These are phyloP conservation scores for Drosophila sechellia DNA, from an alignment of 1,140 invertebrate genomes.

Conservation along the genomic window DNA sequence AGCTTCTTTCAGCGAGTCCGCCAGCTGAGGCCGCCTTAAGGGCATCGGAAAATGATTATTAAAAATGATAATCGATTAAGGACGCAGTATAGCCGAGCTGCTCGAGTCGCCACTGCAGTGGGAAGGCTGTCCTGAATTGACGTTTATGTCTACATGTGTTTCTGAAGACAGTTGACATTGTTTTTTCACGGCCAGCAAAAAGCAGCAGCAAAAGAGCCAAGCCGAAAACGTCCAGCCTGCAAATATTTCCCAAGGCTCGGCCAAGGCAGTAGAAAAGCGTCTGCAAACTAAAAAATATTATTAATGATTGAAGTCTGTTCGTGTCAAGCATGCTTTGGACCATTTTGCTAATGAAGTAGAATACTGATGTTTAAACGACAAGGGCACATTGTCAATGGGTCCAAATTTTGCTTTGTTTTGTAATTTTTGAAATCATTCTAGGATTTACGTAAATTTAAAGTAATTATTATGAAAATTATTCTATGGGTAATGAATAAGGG, in stretches of 20 bases:
- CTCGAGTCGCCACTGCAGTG: conserved; percentile 20
- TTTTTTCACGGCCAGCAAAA: conserved; percentile 65
- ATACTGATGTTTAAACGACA: conserved; percentile 15
- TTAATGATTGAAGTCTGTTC: conserved; percentile 65
- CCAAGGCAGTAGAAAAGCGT: conserved; percentile 44
- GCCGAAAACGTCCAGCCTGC: conserved; percentile 62
- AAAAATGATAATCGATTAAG: conserved; percentile 84
- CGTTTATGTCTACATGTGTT: conserved; percentile 84
- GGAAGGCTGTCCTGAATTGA: conserved; percentile 60
- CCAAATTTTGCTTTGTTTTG: too few species aligned
- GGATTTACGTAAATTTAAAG: too few species aligned
- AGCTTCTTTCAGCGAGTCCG: conserved; percentile 2
- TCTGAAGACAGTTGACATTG: conserved; percentile 84
- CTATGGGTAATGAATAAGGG: too few species aligned
- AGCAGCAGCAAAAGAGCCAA: conserved; percentile 53
- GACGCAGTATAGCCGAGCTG: conserved; percentile 36
- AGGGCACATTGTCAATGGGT: too few species aligned
- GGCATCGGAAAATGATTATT: conserved; percentile 78
- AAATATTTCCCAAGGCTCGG: conserved; percentile 67
- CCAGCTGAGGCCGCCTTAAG: conserved; percentile 9
- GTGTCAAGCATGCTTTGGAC: conserved; percentile 56
- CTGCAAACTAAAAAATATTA: conserved; percentile 60
- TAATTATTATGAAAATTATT: too few species aligned
- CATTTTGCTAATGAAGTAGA: conserved; percentile 64
- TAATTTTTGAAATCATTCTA: too few species aligned